Evolutionary conservation across 2,888 invertebrate species (phyloP).

Genomic region (Cheilosia grossa): DNA sequence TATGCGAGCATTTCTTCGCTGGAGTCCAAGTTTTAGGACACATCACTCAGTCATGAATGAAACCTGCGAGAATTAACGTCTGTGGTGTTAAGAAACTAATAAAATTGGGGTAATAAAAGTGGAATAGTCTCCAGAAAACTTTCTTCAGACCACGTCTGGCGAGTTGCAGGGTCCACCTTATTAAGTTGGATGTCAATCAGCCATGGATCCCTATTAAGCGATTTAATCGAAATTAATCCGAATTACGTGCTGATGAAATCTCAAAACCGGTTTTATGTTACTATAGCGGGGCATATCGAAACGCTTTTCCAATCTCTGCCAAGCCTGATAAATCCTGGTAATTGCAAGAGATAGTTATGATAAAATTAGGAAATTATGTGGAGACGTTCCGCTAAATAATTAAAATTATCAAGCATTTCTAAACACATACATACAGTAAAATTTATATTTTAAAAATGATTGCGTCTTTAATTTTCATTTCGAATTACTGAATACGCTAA

Average conservation of each 20-base stretch:
- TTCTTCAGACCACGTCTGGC: slow-evolving; percentile 24
- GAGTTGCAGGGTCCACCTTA: slow-evolving; percentile 36
- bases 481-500: too few species aligned
- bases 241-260: not conserved
- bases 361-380: too few species aligned
- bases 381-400: too few species aligned
- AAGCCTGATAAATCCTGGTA: too few species aligned
- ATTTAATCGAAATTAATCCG: not conserved
- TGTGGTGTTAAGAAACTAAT: slow-evolving; percentile 33
- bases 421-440: too few species aligned
- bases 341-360: too few species aligned
- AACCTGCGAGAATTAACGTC: too few species aligned
- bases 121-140: slow-evolving; percentile 14
- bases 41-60: slow-evolving; percentile 3
- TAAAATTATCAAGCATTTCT: too few species aligned
- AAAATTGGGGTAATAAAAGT: slow-evolving; percentile 29
- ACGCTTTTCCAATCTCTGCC: not conserved
- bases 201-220: slow-evolving; percentile 32
- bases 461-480: too few species aligned
- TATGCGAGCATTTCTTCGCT: slow-evolving; percentile 1
- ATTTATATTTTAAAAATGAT: too few species aligned
- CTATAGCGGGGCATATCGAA: not conserved
- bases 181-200: slow-evolving; percentile 36
- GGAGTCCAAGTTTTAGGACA: slow-evolving; percentile 1
- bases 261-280: not conserved